These are phyloP conservation scores for Phrynocephalus vlangalii DNA, from an alignment of 2,797 vertebrate species.

Conservation along the genomic window DNA sequence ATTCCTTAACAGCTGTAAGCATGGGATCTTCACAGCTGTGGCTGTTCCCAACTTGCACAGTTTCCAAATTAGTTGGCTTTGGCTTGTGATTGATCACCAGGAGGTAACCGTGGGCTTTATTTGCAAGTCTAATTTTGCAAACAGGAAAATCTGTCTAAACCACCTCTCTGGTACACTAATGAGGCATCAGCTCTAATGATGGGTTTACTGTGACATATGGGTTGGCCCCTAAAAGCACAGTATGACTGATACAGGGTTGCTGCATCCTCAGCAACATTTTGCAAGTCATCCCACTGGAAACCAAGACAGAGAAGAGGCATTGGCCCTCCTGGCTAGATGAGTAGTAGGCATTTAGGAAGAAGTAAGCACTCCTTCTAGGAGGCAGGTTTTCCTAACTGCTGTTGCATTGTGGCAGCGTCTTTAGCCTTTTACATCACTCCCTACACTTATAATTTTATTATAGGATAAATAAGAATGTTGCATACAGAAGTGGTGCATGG, in stretches of 20 bases:
- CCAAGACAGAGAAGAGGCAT: neutral
- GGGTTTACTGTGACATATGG: too few relatives aligned
- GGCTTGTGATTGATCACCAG: too few relatives aligned
- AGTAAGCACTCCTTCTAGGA: constrained; percentile 5
- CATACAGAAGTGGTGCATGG: constrained; percentile 48
- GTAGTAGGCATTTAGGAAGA: neutral
- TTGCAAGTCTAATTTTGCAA: neutral
- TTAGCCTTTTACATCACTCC: neutral
- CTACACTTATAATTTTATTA: neutral
- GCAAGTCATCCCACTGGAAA: neutral
- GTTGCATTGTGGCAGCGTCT: constrained; percentile 7
- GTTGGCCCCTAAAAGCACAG: neutral
- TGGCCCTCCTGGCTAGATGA: neutral
- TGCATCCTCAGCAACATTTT: neutral
- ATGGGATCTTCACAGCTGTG: too few relatives aligned
- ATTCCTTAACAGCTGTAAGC: too few relatives aligned
- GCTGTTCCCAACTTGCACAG: too few relatives aligned
- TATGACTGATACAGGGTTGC: neutral
- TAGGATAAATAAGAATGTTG: constrained; percentile 30
- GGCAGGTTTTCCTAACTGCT: constrained; percentile 5
- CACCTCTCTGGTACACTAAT: too few relatives aligned
- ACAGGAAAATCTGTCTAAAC: too few relatives aligned
- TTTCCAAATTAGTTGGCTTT: too few relatives aligned
- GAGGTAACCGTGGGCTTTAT: neutral
- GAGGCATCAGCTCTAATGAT: too few relatives aligned